Evolutionary conservation across 2,888 invertebrate genomes (phyloP).

Genomic region (Dasypogon diadema): DNA sequence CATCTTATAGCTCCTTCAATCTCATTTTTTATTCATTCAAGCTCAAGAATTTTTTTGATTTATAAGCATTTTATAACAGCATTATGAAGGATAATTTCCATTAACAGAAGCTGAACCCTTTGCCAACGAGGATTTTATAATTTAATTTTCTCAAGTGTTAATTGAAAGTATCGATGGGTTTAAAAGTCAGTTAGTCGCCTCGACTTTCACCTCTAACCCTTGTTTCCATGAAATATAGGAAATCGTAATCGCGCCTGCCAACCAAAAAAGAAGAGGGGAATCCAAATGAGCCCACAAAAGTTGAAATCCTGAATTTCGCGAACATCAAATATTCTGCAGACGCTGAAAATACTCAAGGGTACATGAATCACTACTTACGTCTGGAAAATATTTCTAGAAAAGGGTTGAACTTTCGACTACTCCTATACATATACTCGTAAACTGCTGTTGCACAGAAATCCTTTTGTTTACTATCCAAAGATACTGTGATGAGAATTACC

Average conservation of each 20-base stretch:
- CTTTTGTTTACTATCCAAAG: constrained; percentile 39
- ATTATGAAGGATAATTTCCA: constrained; percentile 13
- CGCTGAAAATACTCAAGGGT: constrained; percentile 41
- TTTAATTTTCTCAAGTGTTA: constrained; percentile 50
- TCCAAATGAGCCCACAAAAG: constrained; percentile 49
- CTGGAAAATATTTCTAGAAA: constrained; percentile 12
- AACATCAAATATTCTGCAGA: constrained; percentile 44
- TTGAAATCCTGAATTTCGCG: constrained; percentile 22
- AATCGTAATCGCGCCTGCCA: constrained; percentile 18
- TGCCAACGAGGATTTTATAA: constrained; percentile 15
- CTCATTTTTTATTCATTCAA: not conserved
- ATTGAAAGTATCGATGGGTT: constrained; percentile 50
- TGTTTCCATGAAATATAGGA: not conserved
- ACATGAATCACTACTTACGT: constrained; percentile 49
- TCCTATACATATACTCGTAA: not conserved
- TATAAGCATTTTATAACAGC: constrained; percentile 37
- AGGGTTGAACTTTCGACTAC: constrained; percentile 2
- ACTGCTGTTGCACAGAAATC: constrained; percentile 3
- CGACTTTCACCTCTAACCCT: constrained; percentile 25
- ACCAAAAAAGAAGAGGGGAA: constrained; percentile 13
- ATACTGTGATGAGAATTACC: not conserved
- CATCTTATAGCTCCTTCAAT: not conserved
- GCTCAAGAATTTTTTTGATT: constrained; percentile 1
- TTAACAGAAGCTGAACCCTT: constrained; percentile 28
- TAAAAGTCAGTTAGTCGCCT: constrained; percentile 39